phyloP scores from a whole-genome alignment of 2,888 invertebrate species.

The Ornithoptera priamus region DNA sequence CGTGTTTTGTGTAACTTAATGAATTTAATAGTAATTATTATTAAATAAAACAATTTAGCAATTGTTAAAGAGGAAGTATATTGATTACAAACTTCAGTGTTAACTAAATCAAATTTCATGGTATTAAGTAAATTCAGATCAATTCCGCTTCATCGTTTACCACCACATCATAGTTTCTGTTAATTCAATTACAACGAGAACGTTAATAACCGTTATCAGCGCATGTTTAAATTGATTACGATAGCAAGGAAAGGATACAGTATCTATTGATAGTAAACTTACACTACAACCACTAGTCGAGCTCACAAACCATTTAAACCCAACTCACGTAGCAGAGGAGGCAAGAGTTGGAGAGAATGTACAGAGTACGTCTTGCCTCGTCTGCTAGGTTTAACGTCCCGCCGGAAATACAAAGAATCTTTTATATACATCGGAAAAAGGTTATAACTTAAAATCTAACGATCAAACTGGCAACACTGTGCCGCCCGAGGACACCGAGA shows the following conservation, averaged over 20 bases:
- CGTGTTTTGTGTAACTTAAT: background rate
- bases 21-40: background rate
- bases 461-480: too few species aligned
- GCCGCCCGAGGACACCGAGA: background rate
- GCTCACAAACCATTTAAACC: conserved; percentile 53
- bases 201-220: background rate
- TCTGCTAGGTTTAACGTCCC: conserved; percentile 62
- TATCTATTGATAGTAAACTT: background rate
- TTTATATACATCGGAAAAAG: conserved; percentile 41
- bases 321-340: conserved; percentile 68
- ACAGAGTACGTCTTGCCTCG: conserved; percentile 54
- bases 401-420: conserved; percentile 33
- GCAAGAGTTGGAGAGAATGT: conserved; percentile 49
- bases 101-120: conserved; percentile 42
- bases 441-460: conserved; percentile 20
- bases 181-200: conserved; percentile 1
- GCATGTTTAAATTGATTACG: background rate
- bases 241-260: background rate
- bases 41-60: conserved; percentile 36
- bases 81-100: conserved; percentile 57
- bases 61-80: conserved; percentile 65
- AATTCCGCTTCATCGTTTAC: conserved; percentile 46
- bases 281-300: conserved; percentile 46
- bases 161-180: conserved; percentile 49
- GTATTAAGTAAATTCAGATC: conserved; percentile 5